Evolutionary conservation across 2,888 invertebrate species (phyloP), one percentile per base, ranked within the genome.

Genomic region (Epinotia bilunana): DNA sequence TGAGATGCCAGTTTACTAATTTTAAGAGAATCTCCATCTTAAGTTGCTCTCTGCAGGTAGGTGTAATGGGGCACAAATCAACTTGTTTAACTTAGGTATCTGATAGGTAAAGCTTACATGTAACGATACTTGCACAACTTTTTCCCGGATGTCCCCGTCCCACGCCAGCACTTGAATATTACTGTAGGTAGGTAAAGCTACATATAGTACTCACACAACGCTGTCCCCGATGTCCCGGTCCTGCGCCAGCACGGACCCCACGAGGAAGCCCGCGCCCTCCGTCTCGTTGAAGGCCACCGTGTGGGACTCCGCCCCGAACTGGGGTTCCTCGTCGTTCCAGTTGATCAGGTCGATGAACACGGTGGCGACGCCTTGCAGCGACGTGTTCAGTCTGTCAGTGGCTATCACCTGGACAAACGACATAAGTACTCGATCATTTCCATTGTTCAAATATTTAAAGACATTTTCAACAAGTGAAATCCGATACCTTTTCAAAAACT

Each of bases 321-420:
- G 94, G 0, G 97, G 97, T 78, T 90, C 81, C 84, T 97, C 96
- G 83, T 97, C 97, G 86, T 97, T 97, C 92, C 95, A 95, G 88
- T 97, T 96, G 46, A 90, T 88, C 61, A 97, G 92, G 73, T 92
- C 83, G 12, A 96, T 94, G 73, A 86, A 87, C 0, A 96, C 86
- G 3, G 83, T 83, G 12, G 92, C 89, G 9, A 82, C 84, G n/a
- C 92, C 93, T 4, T 84, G 79, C 76, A 89, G 88, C 0, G 78
- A 77, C 0, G 89, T 80, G 9, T 86, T 82, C 75, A 88, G 82
- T 78, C 87, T 81, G 76, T 94, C 93, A 3, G 86, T 90, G 55
- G 93, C 93, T 71, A 90, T 77, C 13, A 91, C 90, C 93, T 93
- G 65, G 9, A 11, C 28, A 23, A 11, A 33, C 0, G 12, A 53